A percentile compares a stretch with the other conserved stretches of the same genome.
Conservation (phyloP, 2,797 vertebrate genomes). For the Molothrus aeneus region DNA sequence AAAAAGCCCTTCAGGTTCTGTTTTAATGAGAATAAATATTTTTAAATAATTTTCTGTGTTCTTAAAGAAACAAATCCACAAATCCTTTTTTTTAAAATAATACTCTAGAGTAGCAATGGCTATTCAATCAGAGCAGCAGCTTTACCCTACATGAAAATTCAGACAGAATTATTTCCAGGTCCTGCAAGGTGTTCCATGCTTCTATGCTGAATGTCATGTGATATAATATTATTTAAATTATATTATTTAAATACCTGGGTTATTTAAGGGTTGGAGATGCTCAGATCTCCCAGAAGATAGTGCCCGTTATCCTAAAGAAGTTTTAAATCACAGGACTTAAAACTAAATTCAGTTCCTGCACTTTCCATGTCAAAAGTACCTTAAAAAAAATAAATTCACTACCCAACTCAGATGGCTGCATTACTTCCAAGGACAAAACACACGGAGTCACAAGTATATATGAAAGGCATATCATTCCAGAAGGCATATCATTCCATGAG, state of each 20-base stretch:
- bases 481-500: not conserved
- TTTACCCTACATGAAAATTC: not conserved
- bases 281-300: not conserved
- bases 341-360: not conserved
- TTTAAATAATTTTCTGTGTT: not conserved
- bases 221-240: not conserved
- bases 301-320: rapidly evolving
- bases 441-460: rapidly evolving
- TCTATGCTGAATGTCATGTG: not conserved
- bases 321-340: not conserved
- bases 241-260: not conserved
- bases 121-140: not conserved
- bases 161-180: not conserved
- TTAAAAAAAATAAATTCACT: not conserved
- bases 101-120: not conserved
- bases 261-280: not conserved
- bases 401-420: not conserved
- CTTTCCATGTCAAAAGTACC: not conserved
- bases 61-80: not conserved
- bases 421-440: not conserved
- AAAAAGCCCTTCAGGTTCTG: not conserved
- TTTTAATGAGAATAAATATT: not conserved
- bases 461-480: not conserved
- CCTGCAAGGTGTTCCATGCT: not conserved
- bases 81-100: not conserved